phyloP scores from a whole-genome alignment of 2,888 invertebrate genomes.

The Caenorhabditis virilis region DNA sequence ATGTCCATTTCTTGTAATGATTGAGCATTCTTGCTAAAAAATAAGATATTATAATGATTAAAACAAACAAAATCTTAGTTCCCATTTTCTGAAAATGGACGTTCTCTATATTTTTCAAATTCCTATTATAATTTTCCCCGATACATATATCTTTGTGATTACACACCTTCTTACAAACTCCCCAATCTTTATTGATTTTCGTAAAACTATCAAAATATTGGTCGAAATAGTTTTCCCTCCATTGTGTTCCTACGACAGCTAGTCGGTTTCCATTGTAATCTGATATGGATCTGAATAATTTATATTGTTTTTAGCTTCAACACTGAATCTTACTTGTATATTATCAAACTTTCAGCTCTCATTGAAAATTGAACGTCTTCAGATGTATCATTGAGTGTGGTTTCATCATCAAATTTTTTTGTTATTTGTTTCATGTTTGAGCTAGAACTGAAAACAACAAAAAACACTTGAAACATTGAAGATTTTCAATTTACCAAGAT shows the following conservation, averaged over 20 bases:
- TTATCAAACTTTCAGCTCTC: conserved; percentile 20
- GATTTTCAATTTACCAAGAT: conserved; percentile 51
- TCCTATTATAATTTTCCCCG: no score
- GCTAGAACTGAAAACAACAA: conserved; percentile 33
- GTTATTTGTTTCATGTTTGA: conserved; percentile 38
- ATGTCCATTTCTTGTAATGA: conserved; percentile 46
- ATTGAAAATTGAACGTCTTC: conserved; percentile 28
- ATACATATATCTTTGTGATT: no score
- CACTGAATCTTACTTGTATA: conserved; percentile 8
- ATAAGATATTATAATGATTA: not conserved
- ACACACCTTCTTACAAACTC: conserved; percentile 18
- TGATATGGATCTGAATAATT: conserved; percentile 18
- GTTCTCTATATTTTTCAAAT: no score
- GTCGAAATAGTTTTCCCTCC: conserved; percentile 48
- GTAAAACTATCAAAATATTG: conserved; percentile 50
- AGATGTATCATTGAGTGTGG: conserved; percentile 34
- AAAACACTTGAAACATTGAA: not conserved
- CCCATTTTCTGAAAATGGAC: no score
- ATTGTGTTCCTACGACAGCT: conserved; percentile 57
- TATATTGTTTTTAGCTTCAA: not conserved
- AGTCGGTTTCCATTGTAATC: conserved; percentile 41
- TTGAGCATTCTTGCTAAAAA: conserved; percentile 47
- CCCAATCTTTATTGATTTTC: conserved; percentile 26
- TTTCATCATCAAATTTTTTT: conserved; percentile 44
- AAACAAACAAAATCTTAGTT: not conserved